Percentiles rank a stretch among this genome's conserved stretches.
Conservation (phyloP, 2,888 invertebrate genomes). For the Diabrotica balteata region DNA sequence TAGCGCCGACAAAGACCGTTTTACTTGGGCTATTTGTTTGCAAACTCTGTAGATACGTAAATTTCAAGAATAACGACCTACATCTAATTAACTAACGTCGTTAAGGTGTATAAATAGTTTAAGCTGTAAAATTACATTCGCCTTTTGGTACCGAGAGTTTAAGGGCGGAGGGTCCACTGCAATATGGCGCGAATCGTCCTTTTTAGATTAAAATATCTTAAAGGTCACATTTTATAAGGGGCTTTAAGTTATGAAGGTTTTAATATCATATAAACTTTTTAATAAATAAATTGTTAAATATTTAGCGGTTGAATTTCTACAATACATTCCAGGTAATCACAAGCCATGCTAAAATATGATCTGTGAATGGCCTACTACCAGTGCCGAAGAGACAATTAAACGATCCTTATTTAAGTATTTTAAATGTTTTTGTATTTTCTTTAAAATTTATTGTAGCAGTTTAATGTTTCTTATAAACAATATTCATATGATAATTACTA, state of each 20-base stretch:
- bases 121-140: conserved; percentile 28
- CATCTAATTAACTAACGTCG: conserved; percentile 32
- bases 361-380: too few species aligned
- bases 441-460: too few species aligned
- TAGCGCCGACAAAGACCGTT: conserved; percentile 18
- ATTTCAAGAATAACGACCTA: conserved; percentile 32
- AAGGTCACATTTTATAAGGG: background rate
- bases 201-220: conserved; percentile 12
- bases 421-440: too few species aligned
- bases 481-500: too few species aligned
- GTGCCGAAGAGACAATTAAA: too few species aligned
- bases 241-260: too few species aligned
- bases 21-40: conserved; percentile 22
- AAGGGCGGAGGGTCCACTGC: conserved; percentile 7
- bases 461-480: too few species aligned
- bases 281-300: conserved; percentile 24
- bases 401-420: too few species aligned
- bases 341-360: too few species aligned
- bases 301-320: conserved; percentile 46
- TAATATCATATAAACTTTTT: too few species aligned
- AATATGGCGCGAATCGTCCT: conserved; percentile 17
- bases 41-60: conserved; percentile 29
- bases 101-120: conserved; percentile 33
- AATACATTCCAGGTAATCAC: too few species aligned
- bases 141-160: conserved; percentile 10